These are phyloP conservation scores for Pseudeuparius sepicola DNA, from an alignment of 2,888 invertebrate genomes.

Conservation along the genomic window DNA sequence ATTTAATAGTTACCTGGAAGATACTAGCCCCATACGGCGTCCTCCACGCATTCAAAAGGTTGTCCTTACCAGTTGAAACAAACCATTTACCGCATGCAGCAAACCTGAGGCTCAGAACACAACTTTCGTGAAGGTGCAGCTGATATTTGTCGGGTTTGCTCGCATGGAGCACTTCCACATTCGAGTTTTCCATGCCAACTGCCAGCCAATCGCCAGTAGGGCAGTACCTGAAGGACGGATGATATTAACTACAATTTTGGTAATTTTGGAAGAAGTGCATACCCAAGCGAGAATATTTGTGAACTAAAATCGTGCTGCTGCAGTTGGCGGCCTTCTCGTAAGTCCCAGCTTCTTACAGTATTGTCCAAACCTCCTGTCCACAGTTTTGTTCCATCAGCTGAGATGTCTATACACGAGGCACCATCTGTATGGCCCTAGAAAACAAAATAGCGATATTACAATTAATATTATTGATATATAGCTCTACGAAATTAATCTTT, in stretches of 20 bases:
- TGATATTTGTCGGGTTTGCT: constrained; percentile 93
- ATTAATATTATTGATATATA: no score
- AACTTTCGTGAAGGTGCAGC: constrained; percentile 90
- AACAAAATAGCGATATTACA: no score
- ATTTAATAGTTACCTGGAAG: no score
- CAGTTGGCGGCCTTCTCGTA: constrained; percentile 83
- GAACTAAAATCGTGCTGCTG: constrained; percentile 94
- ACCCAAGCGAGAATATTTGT: constrained; percentile 69
- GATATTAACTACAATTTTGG: no score
- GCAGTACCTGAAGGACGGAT: no score
- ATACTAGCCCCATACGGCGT: constrained; percentile 97
- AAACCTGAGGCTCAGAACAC: constrained; percentile 90
- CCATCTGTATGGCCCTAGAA: constrained; percentile 98
- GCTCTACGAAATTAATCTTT: no score
- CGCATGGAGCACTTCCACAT: constrained; percentile 88
- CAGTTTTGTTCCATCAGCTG: constrained; percentile 52
- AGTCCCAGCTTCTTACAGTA: constrained; percentile 94
- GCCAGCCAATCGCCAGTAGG: constrained; percentile 96
- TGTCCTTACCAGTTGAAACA: constrained; percentile 97
- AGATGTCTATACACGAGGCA: constrained; percentile 88
- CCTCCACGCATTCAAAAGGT: constrained; percentile 93
- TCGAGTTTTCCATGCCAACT: constrained; percentile 97
- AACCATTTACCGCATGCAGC: constrained; percentile 98
- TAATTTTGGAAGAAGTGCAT: no score
- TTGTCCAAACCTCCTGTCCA: constrained; percentile 74